Evolutionary conservation across 2,888 invertebrate genomes (phyloP), one percentile per base, ranked within the genome.

Genomic region (Epiblema foenella): DNA sequence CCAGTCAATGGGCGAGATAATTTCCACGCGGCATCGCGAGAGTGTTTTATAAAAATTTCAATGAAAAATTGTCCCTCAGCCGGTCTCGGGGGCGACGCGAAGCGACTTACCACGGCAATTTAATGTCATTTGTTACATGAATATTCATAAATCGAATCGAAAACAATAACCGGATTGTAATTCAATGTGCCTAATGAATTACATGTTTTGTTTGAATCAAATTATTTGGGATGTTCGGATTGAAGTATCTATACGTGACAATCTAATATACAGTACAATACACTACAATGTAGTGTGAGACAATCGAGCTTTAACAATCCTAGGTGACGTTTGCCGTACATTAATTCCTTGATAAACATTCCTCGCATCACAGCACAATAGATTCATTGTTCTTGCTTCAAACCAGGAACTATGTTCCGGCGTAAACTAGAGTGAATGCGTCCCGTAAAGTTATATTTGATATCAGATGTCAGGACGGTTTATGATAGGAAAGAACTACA

Each of bases 1-100:
- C 88, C 85, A 87, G 87, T 89, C 91, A 91, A 91, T 90, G 91
- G 88, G 88, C 87, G 87, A 91, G 91, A 91, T 91, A 91, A 91
- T 91, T 91, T 89, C 79, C 83, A 84, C 81, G 80, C 81, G 81
- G 85, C 84, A 84, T 83, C 82, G 84, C 82, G 84, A 84, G 82
- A 85, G 87, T 90, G 85, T 89, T 91, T 88, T 85, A 86, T 85
- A 85, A 89, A 89, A 3, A 87, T 87, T 88, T 83, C 83, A 79
- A 84, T 90, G 87, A 91, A 89, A 90, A 88, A 89, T 89, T 82
- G 85, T 84, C 81, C 79, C 78, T 75, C 76, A 72, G 75, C 75
- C 77, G 79, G 82, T 79, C 81, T 79, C 78, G 79, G 77, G 83
- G 78, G 79, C 82, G 75, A 80, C 81, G 24, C 24, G 24, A 24